Evolutionary conservation across 2,113 vertebrate genomes (phyloP), one percentile per base, ranked within the genome.

Genomic region (Oreochromis aureus): DNA sequence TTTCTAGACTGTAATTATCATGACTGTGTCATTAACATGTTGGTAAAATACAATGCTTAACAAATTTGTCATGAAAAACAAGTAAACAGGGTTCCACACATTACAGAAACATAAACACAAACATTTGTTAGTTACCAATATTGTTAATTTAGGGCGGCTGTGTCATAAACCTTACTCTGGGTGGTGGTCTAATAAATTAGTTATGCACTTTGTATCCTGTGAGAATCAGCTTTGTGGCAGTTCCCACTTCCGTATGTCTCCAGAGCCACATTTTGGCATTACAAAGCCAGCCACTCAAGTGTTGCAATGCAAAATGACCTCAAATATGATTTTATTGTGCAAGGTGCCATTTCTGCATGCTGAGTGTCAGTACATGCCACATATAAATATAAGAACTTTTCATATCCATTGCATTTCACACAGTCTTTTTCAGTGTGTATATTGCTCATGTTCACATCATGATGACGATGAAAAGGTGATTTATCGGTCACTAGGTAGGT

Each of bases 401-500:
- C 15, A 76, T 30, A 51, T 78, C n/a, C 46, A 78, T 51, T 24
- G 27, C 3, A 32, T 78, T 32, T 51, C 16, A 32, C 27, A 16
- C 16, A 51, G 27, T 78, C 71, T 13, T 51, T 51, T 78, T 51
- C 46, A 32, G 16, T 1, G 10, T 51, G 6, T 78, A 32, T 78
- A 51, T 13, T 51, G 27, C 71, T 78, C 16, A n/a, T 51, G 16
- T 51, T 51, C 6, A 0, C 27, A 51, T 78, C 44, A 19, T 32
- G 71, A 32, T 32, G 44, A 5, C 4, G 4, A 32, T 78, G 16
- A 78, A 78, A 51, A 78, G 48, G 41, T 7, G 41, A 90, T 94
- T 87, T 91, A 91, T 94, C 85, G 82, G 54, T 81, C 87, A 93
- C 90, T 87, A 94, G 93, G 86, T 91, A 84, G 89, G 27, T 86